These are phyloP conservation scores for Hemibagrus guttatus DNA, from an alignment of 2,797 vertebrate species.

Conservation along the genomic window DNA sequence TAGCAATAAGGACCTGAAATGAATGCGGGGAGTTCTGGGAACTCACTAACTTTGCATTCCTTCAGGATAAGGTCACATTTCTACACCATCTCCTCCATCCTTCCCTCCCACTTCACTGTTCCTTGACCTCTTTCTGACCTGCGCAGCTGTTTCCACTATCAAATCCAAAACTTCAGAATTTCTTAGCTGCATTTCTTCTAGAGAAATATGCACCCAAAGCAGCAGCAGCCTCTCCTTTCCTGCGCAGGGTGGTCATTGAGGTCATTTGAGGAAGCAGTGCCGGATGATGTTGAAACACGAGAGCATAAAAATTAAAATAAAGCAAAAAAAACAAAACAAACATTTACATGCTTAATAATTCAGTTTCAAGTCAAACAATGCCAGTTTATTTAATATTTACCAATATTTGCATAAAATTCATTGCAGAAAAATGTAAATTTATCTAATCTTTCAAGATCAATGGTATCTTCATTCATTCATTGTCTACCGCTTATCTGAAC, in stretches of 20 bases:
- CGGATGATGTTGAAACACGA: slow-evolving; percentile 3
- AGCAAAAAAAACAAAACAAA: no score
- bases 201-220: not conserved
- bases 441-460: not conserved
- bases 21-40: slow-evolving; percentile 31
- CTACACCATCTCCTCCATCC: slow-evolving; percentile 15
- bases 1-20: slow-evolving; percentile 17
- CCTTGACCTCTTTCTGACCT: slow-evolving; percentile 29
- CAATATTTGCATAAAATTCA: no score
- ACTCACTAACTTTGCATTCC: slow-evolving; percentile 46
- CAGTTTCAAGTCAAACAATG: not conserved
- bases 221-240: not conserved
- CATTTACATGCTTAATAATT: no score
- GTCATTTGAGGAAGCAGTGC: not conserved
- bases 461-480: no score
- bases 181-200: not conserved
- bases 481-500: no score
- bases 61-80: slow-evolving; percentile 50
- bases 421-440: not conserved
- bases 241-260: slow-evolving; percentile 4
- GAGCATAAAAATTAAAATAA: no score
- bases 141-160: slow-evolving; percentile 34
- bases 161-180: slow-evolving; percentile 23
- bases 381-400: no score
- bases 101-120: not conserved